Conservation (phyloP, 2,797 vertebrate species). For the Sebastes oblongus region DNA sequence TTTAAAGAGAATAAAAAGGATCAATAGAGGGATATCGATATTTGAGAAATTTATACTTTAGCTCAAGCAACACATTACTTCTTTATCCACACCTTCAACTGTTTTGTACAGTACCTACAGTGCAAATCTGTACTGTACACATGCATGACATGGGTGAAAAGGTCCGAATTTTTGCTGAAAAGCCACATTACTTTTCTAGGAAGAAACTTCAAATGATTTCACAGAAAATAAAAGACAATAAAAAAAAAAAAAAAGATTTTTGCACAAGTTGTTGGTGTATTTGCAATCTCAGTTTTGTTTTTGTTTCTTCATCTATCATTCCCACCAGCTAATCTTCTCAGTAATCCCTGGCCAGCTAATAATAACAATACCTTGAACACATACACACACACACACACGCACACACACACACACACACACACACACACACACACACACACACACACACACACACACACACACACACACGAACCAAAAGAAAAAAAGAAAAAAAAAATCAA, state of each 20-base stretch:
- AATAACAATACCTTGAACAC: conserved; percentile 31
- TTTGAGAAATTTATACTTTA: conserved; percentile 37
- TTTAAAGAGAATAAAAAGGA: background rate
- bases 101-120: background rate
- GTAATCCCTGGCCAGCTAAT: conserved; percentile 43
- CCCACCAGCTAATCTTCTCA: conserved; percentile 37
- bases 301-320: conserved; percentile 23
- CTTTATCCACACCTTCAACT: background rate
- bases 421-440: conserved; percentile 22
- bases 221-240: background rate
- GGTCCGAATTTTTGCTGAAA: background rate
- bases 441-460: conserved; percentile 5
- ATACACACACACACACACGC: conserved; percentile 1
- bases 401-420: conserved; percentile 18
- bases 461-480: background rate
- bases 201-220: background rate
- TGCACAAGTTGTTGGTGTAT: background rate
- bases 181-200: background rate
- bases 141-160: background rate
- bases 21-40: conserved; percentile 31
- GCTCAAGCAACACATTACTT: background rate
- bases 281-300: background rate
- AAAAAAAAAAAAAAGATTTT: background rate
- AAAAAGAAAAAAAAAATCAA: conserved; percentile 66
- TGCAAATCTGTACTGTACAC: background rate